Percentiles rank a stretch among this genome's conserved stretches.
phyloP scores from a whole-genome alignment of 1,140 invertebrate species.

The Megalonaias nervosa region DNA sequence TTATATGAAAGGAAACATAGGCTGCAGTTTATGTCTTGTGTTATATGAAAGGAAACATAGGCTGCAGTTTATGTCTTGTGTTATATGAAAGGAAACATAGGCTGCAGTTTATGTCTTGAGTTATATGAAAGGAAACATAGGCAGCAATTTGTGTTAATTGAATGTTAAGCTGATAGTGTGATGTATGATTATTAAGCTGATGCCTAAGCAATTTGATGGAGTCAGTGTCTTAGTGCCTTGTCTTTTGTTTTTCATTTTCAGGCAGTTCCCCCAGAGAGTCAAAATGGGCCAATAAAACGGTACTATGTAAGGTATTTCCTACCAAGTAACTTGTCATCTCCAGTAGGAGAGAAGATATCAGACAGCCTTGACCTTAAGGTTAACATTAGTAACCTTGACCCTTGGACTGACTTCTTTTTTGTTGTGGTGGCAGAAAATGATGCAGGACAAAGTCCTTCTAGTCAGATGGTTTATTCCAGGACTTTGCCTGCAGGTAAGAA shows the following conservation, averaged over 20 bases:
- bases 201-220: too few species aligned
- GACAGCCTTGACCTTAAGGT: conserved; percentile 30
- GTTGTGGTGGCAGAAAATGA: conserved; percentile 28
- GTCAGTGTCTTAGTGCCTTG: not conserved
- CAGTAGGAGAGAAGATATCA: conserved; percentile 17
- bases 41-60: too few species aligned
- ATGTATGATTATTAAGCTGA: too few species aligned
- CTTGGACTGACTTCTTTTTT: conserved; percentile 31
- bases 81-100: too few species aligned
- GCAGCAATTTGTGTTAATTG: too few species aligned
- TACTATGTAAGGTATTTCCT: conserved; percentile 32
- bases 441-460: conserved; percentile 10
- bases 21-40: too few species aligned
- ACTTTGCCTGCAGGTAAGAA: conserved; percentile 24
- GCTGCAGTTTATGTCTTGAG: too few species aligned
- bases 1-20: too few species aligned
- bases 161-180: too few species aligned
- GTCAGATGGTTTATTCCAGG: conserved; percentile 15
- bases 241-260: not conserved
- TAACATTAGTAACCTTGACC: conserved; percentile 32
- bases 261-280: conserved; percentile 22
- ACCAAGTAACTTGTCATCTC: conserved; percentile 12
- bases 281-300: conserved; percentile 35
- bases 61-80: too few species aligned
- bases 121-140: too few species aligned